These are phyloP conservation scores for Unio pictorum DNA, from an alignment of 2,888 invertebrate genomes.

Conservation along the genomic window DNA sequence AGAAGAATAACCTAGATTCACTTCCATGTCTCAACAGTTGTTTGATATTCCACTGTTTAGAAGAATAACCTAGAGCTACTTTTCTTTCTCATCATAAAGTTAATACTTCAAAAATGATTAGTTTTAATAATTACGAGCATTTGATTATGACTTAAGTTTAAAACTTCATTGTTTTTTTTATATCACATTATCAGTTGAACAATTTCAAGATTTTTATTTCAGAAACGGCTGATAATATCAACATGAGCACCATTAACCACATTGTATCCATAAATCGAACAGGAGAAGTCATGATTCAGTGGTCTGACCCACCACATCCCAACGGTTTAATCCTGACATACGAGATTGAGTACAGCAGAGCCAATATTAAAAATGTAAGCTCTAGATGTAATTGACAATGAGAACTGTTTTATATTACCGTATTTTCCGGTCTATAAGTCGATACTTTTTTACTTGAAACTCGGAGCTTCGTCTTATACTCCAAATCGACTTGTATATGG, in stretches of 20 bases:
- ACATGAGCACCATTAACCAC: slow-evolving; percentile 42
- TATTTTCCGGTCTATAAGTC: too few species aligned
- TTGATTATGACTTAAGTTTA: not conserved
- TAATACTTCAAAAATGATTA: too few species aligned
- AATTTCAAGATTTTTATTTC: slow-evolving; percentile 30
- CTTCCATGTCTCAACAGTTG: too few species aligned
- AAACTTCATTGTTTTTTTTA: not conserved
- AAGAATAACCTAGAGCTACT: too few species aligned
- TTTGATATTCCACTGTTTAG: too few species aligned
- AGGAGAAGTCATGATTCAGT: slow-evolving; percentile 72
- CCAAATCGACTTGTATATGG: too few species aligned
- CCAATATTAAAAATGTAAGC: slow-evolving; percentile 78
- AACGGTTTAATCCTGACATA: slow-evolving; percentile 92
- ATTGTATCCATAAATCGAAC: slow-evolving; percentile 38
- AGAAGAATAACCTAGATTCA: too few species aligned
- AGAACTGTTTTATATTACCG: not conserved
- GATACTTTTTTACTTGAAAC: too few species aligned
- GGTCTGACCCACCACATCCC: slow-evolving; percentile 87
- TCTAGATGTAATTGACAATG: slow-evolving; percentile 3
- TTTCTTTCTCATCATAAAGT: too few species aligned
- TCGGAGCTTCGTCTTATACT: too few species aligned
- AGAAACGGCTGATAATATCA: slow-evolving; percentile 81
- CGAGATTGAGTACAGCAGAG: slow-evolving; percentile 81
- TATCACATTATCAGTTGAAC: slow-evolving; percentile 25
- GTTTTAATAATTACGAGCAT: too few species aligned